Evolutionary conservation across 2,888 invertebrate species (phyloP), one percentile per base, ranked within the genome.

Genomic region (Nomada fabriciana): DNA sequence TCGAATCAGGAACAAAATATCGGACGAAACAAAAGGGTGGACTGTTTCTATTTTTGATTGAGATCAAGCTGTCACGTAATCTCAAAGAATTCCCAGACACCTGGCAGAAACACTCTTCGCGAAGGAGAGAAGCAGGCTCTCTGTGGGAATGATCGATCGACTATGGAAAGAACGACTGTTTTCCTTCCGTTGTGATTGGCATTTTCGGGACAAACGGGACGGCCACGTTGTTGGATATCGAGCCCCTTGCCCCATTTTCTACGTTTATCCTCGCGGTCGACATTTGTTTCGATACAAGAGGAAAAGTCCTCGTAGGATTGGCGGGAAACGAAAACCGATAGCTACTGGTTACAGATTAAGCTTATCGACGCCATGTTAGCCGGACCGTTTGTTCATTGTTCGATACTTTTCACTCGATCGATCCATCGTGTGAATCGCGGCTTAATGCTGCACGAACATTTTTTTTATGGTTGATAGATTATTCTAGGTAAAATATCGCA

Each of bases 151-250:
- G 81, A 87, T 87, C 77, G 80, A 87, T 84, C 61, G 74, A 13
- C 57, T 57, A 57, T 63, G 20, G 20, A 43, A 36, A 65, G 67
- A 75, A 72, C 63, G 77, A 78, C 76, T 60, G 68, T 57, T n/a
- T 52, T 52, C n/a, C 50, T 53, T 25, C 43, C 20, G 52, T 60
- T n/a, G 72, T 78, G 85, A 88, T 86, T 88, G 87, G 64, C 86
- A 61, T 88, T 87, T 86, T 81, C 61, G 23, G 84, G 67, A 50
- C 74, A 77, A 82, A 78, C 61, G 11, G 60, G 59, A 75, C 68
- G 68, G 70, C 69, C 59, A 50, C 57, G 57, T 20, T 20, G 55
- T 11, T 65, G 52, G 20, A 29, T 70, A 76, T 85, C 76, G 64
- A 76, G 23, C 43, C 76, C 61, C 57, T 74, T 64, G 70, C 20